Evolutionary conservation across 2,797 vertebrate species (phyloP).

Genomic region (Chaetodon trifasciatus): DNA sequence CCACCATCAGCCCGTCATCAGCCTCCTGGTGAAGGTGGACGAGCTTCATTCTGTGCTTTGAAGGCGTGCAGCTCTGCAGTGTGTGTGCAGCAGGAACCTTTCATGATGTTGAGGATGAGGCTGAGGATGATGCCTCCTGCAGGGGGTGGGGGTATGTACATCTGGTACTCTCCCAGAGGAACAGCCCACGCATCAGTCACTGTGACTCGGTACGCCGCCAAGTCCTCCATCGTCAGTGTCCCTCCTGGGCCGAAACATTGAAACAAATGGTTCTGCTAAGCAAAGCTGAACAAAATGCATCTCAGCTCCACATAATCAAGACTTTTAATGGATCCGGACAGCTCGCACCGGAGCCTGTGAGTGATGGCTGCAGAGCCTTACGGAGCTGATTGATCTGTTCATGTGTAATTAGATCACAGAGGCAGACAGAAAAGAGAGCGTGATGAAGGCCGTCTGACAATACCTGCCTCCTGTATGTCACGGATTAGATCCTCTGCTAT

Average conservation of each 20-base stretch:
- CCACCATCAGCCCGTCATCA: neutral
- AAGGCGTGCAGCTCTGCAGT: neutral
- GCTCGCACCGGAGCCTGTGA: conserved; percentile 23
- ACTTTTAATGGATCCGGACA: conserved; percentile 45
- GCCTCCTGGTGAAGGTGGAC: neutral
- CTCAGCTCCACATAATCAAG: conserved; percentile 37
- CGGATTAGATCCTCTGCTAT: conserved; percentile 81
- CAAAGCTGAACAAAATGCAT: conserved; percentile 30
- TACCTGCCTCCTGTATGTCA: conserved; percentile 85
- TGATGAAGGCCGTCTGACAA: conserved; percentile 34
- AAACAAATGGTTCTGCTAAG: conserved; percentile 41
- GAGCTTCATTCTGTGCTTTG: conserved; percentile 10
- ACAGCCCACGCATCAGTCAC: conserved; percentile 84
- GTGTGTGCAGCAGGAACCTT: conserved; percentile 82
- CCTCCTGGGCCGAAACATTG: conserved; percentile 78
- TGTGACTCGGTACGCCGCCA: conserved; percentile 82
- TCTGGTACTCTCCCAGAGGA: conserved; percentile 83
- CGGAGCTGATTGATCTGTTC: conserved; percentile 45
- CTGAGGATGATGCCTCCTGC: conserved; percentile 88
- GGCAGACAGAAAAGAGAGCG: conserved; percentile 36
- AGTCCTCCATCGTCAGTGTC: conserved; percentile 85
- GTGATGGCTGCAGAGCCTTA: conserved; percentile 37
- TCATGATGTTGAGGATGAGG: conserved; percentile 90
- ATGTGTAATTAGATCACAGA: conserved; percentile 54
- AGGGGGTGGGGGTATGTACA: conserved; percentile 91